Evolutionary conservation across 2,888 invertebrate genomes (phyloP), one percentile per base, ranked within the genome.

Genomic region (Hoplodrina blanda): DNA sequence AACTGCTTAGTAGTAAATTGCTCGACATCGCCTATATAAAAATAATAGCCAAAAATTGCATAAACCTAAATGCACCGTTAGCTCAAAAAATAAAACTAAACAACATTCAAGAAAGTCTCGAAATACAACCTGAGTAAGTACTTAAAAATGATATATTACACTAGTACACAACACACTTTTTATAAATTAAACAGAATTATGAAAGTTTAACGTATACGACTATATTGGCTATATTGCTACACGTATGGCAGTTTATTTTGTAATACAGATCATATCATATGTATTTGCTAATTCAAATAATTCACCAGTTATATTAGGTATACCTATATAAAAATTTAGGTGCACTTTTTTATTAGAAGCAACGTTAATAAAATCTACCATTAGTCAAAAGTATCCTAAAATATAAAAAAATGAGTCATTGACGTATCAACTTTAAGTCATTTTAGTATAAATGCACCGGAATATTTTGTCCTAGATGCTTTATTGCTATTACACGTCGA

Each of bases 401-500:
- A 44, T 44, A 15, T 15, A 44, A 44, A 44, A 44, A 44, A 44
- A 44, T 15, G 44, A 44, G 44, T 44, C 3, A 15, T 3, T 13
- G 13, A 41, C 41, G 7, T 41, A 10, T 41, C 3, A 41, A 41
- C 11, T 3, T 41, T 41, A 11, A 11, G 13, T 11, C 0, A 41
- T 41, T 41, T 49, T 17, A 5, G 4, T 15, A 1, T 17, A 61
- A 25, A 37, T 11, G 11, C 37, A 37, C 10, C 37, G 10, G 37
- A 37, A 33, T 4, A 7, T 7, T 33, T 37, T 10, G 11, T 41
- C 41, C 37, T 37, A 8, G 37, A 37, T 37, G 8, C 37, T 53
- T 70, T 70, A 73, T 70, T 70, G 53, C 59, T 69, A 15, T 52
- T 52, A 52, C 52, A 46, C 25, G 7, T 20, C 11, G 4, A 17